Evolutionary conservation across 2,888 invertebrate species (phyloP), one percentile per base, ranked within the genome.

Genomic region (Drosophila meridiana): DNA sequence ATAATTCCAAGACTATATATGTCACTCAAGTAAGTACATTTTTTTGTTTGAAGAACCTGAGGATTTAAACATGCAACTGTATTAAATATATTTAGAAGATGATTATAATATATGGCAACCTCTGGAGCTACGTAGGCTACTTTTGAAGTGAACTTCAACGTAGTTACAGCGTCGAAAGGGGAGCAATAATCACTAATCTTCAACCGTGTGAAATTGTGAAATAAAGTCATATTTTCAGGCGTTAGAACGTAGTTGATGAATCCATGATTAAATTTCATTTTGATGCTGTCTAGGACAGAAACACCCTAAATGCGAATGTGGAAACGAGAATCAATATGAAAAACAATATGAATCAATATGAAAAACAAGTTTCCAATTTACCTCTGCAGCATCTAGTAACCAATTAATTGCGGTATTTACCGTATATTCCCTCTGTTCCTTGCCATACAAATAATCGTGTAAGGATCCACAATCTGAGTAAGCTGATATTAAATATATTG

Each of bases 111-210:
- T 9, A 47, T 9, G 36, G 50, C 20, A 43, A 68, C 68, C 67
- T 69, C 68, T 6, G 68, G 68, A 7, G 68, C 30, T 40, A 36
- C n/a, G 26, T 69, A 69, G 4, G 32, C 52, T 20, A 1, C 9
- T 4, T 52, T 38, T 13, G 36, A 11, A n/a, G 26, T 45, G 11
- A 30, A 26, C 8, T 30, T 43, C 9, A 52, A 36, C 6, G 40
- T 28, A 20, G 14, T 26, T 30, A 2, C 0, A 11, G 11, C 14
- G 8, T 66, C 30, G 5, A 53, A 13, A 9, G 20, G 34, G 4
- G 13, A 7, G 4, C 28, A 48, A 36, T 45, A 55, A 42, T 66
- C 42, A 20, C 30, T 40, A 3, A 65, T 55, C 9, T 66, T 69
- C 11, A 57, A n/a, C 5, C 5, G 4, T 2, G 14, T 11, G 13